Base-by-base conservation (phyloP, 2,797 vertebrate species). In the Neomorphus geoffroyi region DNA sequence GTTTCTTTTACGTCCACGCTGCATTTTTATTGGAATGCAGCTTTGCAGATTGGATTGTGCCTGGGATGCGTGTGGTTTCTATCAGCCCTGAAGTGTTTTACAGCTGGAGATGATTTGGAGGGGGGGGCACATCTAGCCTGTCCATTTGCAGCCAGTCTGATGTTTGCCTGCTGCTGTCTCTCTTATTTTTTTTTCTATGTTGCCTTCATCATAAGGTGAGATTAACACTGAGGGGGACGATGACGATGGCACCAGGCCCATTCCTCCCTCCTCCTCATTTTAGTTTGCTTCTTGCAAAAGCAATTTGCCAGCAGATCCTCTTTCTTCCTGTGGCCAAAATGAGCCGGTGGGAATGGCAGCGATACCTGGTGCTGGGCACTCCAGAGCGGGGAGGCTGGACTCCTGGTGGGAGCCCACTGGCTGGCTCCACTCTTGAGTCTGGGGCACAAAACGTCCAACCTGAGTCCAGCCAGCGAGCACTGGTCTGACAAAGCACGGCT, bases 71-170 rank as follows among this genome's bases (percentile, higher is more conserved):
- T 90, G 93, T 94, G 96, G 94, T 95, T 95, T 96, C 90, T 75
- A 91, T 96, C 95, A 95, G 88, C 83, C 84, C 79, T 94, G 86
- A 87, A 82, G 94, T 86, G 89, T 92, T 95, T 95, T 95, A 92
- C 88, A 86, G 92, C 75, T 77, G 92, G 86, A 91, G 90, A 83
- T 80, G 84, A 92, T 88, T 91, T 84, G 74, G 89, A 13, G 58
- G 35, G 53, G 41, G 89, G 57, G 62, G n/a, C 64, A 60, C 46
- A 87, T 62, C 77, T 18, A 80, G 90, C 88, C 89, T 81, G 67
- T 78, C 79, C 72, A 24, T 79, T 78, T 74, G 79, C 89, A 93
- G 91, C 58, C 90, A 77, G 83, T 71, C 88, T 92, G 90, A 94
- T 56, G 62, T 86, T 79, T 50, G 72, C 85, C 82, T 96, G 70